phyloP scores from a whole-genome alignment of 2,888 invertebrate species.

The Drosophila anomelani region DNA sequence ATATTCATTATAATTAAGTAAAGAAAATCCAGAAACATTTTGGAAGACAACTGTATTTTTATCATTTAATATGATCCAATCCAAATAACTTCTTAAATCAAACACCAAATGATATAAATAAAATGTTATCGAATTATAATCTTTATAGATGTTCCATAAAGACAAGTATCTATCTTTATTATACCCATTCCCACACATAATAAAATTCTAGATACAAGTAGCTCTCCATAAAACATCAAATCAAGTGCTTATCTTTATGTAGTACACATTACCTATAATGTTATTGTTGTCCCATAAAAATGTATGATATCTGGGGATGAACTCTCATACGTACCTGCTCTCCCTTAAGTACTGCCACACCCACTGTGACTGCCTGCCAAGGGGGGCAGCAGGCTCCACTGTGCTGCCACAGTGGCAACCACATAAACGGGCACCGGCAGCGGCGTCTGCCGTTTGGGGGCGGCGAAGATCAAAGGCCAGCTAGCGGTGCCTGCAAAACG shows the following conservation, averaged over 20 bases:
- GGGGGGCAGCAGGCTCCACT: conserved; percentile 45
- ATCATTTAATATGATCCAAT: background rate
- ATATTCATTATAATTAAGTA: background rate
- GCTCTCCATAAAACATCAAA: background rate
- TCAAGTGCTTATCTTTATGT: background rate
- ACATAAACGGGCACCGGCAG: conserved; percentile 55
- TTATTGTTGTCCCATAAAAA: conserved; percentile 6
- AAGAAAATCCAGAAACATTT: background rate
- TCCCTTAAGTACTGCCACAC: background rate
- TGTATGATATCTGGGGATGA: background rate
- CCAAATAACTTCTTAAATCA: background rate
- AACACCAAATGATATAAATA: background rate
- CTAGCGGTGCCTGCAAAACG: conserved; percentile 67
- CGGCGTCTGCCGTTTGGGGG: conserved; percentile 61
- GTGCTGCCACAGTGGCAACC: conserved; percentile 52
- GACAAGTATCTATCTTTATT: background rate
- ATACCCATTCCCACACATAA: background rate
- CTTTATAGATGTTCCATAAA: background rate
- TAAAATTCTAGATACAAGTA: background rate
- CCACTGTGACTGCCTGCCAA: conserved; percentile 56
- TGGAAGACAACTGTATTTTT: background rate
- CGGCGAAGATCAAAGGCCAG: conserved; percentile 69
- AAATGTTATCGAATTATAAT: background rate
- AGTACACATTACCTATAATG: background rate
- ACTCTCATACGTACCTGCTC: background rate